A percentile compares a stretch with the other conserved stretches of the same genome.
phyloP scores from a whole-genome alignment of 2,888 invertebrate species.

The Netelia inedita region DNA sequence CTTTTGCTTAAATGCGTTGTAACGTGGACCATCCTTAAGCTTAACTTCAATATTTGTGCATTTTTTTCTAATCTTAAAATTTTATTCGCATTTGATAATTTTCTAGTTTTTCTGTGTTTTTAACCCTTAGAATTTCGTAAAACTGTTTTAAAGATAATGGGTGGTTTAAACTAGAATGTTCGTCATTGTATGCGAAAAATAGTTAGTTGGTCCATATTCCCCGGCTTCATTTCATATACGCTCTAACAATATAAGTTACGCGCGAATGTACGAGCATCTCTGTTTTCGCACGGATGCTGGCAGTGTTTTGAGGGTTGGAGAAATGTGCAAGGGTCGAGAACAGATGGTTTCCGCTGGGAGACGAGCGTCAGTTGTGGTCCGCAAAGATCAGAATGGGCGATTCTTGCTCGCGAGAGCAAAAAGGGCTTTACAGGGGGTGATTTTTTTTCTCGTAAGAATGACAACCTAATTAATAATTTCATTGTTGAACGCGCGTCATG shows the following conservation, averaged over 20 bases:
- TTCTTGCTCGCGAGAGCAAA: neutral
- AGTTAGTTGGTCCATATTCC: no score
- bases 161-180: no score
- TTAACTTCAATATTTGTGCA: no score
- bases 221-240: no score
- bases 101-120: no score
- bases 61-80: no score
- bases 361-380: slow-evolving; percentile 3
- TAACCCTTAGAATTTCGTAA: neutral
- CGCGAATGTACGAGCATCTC: no score
- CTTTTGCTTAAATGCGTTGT: no score
- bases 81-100: no score
- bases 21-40: no score
- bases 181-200: no score
- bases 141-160: neutral
- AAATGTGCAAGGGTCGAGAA: neutral
- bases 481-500: slow-evolving; percentile 30
- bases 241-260: no score
- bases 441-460: neutral
- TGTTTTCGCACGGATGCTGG: neutral
- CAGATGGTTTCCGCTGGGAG: slow-evolving; percentile 56
- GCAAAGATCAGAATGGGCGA: neutral
- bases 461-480: slow-evolving; percentile 22
- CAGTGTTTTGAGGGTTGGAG: neutral
- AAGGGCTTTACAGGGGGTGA: neutral